These are phyloP conservation scores for Sitta carolinensis DNA, from an alignment of 2,797 vertebrate genomes.

Conservation along the genomic window DNA sequence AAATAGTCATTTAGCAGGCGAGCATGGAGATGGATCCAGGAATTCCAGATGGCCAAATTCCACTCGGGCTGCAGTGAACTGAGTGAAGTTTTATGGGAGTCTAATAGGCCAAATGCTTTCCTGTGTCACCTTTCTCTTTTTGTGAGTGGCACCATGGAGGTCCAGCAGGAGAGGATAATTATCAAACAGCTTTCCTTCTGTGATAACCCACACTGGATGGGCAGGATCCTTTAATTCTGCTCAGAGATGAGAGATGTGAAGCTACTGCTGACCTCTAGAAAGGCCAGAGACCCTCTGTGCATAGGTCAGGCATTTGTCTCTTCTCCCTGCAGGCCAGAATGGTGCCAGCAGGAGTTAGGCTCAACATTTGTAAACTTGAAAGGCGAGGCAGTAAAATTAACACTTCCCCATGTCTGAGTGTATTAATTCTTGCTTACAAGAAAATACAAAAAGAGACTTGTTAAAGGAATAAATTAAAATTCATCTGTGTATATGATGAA, in stretches of 20 bases:
- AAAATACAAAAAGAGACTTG: constrained; percentile 42
- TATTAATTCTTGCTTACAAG: constrained; percentile 52
- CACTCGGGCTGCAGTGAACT: background rate
- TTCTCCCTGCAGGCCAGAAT: background rate
- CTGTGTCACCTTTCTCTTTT: background rate
- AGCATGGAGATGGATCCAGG: background rate
- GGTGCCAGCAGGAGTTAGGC: background rate
- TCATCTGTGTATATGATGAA: constrained; percentile 53
- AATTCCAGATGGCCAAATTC: constrained; percentile 38
- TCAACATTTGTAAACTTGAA: constrained; percentile 25
- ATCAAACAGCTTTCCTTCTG: background rate
- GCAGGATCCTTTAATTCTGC: background rate
- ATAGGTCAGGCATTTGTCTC: background rate
- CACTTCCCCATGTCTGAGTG: background rate
- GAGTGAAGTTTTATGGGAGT: background rate
- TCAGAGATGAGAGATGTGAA: background rate
- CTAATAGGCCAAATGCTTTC: background rate
- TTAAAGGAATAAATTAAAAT: constrained; percentile 58
- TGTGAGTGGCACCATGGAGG: background rate
- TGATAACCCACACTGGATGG: accelerated
- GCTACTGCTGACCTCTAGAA: background rate
- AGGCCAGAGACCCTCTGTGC: background rate
- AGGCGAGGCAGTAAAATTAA: constrained; percentile 19
- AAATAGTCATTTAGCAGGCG: background rate
- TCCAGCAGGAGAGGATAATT: background rate